phyloP scores from a whole-genome alignment of 2,113 vertebrate genomes.

The Fukomys damarensis region DNA sequence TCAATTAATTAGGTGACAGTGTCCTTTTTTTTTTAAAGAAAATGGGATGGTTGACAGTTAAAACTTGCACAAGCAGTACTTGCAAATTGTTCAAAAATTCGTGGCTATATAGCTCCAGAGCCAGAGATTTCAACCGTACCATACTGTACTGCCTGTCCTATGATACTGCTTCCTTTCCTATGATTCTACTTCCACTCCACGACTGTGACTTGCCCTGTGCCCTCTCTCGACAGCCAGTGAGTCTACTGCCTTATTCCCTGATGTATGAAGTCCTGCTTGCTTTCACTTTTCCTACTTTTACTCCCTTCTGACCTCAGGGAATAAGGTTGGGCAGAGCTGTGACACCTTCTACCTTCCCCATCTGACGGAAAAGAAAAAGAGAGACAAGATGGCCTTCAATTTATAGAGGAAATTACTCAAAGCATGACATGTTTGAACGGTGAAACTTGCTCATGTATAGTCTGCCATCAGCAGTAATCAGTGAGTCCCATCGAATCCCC shows the following conservation, averaged over 20 bases:
- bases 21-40: not conserved
- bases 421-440: not conserved
- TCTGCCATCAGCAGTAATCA: slow-evolving; percentile 40
- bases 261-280: not conserved
- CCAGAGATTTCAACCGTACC: not conserved
- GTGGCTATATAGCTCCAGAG: not conserved
- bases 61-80: not conserved
- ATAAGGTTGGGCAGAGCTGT: not conserved
- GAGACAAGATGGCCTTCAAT: not conserved
- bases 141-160: not conserved
- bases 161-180: no score
- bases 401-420: slow-evolving; percentile 62
- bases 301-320: slow-evolving; percentile 16
- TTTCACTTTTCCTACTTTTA: slow-evolving; percentile 58
- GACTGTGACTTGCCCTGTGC: not conserved
- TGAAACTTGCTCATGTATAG: slow-evolving; percentile 36
- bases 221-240: not conserved
- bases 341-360: slow-evolving; percentile 2
- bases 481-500: not conserved
- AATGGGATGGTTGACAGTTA: not conserved
- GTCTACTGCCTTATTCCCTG: slow-evolving; percentile 30
- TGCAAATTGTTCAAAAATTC: not conserved
- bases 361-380: not conserved
- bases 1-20: not conserved
- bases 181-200: not conserved